Evolutionary conservation across 2,113 vertebrate species (phyloP), one percentile per base, ranked within the genome.

Genomic region (Silurus asotus): DNA sequence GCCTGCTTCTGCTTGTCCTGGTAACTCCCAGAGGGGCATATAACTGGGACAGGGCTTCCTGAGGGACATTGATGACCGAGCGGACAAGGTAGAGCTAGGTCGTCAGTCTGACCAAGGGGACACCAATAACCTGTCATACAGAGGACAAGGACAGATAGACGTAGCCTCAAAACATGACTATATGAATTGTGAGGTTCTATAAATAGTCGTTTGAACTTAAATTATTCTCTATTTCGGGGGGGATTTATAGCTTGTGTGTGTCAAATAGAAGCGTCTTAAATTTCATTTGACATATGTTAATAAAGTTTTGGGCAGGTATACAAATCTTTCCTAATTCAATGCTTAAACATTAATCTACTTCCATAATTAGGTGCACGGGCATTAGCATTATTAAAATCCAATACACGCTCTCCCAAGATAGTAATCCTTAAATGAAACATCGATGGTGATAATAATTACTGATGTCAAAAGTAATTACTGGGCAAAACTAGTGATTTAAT

Each of bases 91-190:
- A 94, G 75, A 87, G 92, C 93, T 87, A 91, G 91, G 5, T 92
- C 89, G 51, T 90, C 85, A 64, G 53, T 90, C 86, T 96, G 94
- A 89, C 95, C 94, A 80, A 92, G 89, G 45, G 94, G 95, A 84
- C 96, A 96, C 94, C 94, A 96, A 86, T 94, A 95, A 55, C 96
- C 96, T 96, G 72, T 65, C 59, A 82, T 17, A 81, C 69, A 76
- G 55, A 62, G 25, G 25, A 82, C 65, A 86, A 88, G 87, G 61
- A 79, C 75, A 86, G 59, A 45, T 45, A 64, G 25, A 86, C 45
- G 15, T 59, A 81, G 62, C 23, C 74, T 45, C 23, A 37, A 64
- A 62, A 69, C 61, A 49, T 78, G 25, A 48, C 14, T 51, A 53
- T 49, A 58, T 28, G 51, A 8, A 69, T 45, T 49, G 14, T 69